Evolutionary conservation across 2,797 vertebrate genomes (phyloP).

Genomic region (Gymnocypris eckloni): DNA sequence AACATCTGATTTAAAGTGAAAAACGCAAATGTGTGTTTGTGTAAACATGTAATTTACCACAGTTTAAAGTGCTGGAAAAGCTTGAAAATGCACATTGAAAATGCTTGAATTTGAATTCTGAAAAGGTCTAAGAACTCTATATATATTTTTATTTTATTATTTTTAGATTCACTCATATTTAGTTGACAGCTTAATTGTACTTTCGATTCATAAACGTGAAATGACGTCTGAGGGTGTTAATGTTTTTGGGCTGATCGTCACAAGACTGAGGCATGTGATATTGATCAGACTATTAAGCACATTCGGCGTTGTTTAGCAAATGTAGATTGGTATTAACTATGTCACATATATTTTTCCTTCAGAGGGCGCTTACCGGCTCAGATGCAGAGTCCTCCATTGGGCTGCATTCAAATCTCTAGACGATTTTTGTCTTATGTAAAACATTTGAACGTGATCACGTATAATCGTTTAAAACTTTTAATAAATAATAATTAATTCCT

Average conservation of each 20-base stretch:
- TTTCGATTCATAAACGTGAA: background rate
- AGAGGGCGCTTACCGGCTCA: constrained; percentile 12
- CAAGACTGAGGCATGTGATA: constrained; percentile 66
- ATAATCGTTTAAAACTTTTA: background rate
- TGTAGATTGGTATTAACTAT: background rate
- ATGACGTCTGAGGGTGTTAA: background rate
- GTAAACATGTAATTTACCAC: too few species aligned
- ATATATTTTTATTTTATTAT: background rate
- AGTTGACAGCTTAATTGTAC: background rate
- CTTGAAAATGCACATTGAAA: too few species aligned
- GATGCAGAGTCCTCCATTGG: background rate
- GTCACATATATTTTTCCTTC: background rate
- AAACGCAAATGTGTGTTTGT: too few species aligned
- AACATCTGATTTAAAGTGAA: too few species aligned
- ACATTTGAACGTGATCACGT: background rate
- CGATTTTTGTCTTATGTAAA: background rate
- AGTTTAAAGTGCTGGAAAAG: too few species aligned
- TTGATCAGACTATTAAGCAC: constrained; percentile 19
- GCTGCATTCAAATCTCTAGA: background rate
- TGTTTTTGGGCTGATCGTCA: constrained; percentile 54
- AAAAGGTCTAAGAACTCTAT: too few species aligned
- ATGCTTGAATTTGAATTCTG: too few species aligned
- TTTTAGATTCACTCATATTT: background rate
- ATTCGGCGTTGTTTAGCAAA: too few species aligned
- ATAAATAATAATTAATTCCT: background rate